Evolutionary conservation across 2,113 vertebrate species (phyloP).

Genomic region (Chlorocebus sabaeus): DNA sequence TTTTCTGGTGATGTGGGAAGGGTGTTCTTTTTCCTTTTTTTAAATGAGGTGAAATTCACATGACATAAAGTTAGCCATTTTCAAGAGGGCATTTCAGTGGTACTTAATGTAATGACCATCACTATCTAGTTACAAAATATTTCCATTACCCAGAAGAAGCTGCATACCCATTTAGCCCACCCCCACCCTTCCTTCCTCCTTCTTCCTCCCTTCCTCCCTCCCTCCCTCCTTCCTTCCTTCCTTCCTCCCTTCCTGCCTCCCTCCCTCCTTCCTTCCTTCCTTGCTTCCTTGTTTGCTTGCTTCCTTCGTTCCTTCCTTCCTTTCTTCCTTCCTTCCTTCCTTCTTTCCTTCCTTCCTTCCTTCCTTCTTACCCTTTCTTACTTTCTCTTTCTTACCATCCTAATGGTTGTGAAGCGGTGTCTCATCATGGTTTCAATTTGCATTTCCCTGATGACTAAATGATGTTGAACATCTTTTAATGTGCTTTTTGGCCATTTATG

Average conservation of each 20-base stretch:
- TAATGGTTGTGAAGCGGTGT: too few species aligned
- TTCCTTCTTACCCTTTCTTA: background rate
- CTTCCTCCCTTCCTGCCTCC: fast-evolving
- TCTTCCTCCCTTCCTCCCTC: too few species aligned
- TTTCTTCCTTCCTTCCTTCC: too few species aligned
- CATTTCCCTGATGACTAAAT: background rate
- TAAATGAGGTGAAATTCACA: background rate
- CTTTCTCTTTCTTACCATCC: background rate
- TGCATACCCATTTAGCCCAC: background rate
- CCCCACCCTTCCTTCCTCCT: background rate
- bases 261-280: background rate
- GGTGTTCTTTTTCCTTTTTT: background rate
- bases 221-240: too few species aligned
- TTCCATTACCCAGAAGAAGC: background rate
- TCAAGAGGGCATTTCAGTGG: background rate
- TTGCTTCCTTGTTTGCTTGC: too few species aligned
- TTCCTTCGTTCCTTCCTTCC: fast-evolving
- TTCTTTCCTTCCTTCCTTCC: background rate
- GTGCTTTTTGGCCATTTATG: background rate
- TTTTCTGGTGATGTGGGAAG: background rate
- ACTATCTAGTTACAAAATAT: background rate
- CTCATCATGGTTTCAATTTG: background rate
- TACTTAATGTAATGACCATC: background rate
- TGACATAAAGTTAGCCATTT: background rate
- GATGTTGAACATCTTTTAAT: background rate